Percentiles rank a stretch among this genome's conserved stretches.
Evolutionary conservation across 2,888 invertebrate genomes (phyloP).

Genomic region (Electrophaes corylata): DNA sequence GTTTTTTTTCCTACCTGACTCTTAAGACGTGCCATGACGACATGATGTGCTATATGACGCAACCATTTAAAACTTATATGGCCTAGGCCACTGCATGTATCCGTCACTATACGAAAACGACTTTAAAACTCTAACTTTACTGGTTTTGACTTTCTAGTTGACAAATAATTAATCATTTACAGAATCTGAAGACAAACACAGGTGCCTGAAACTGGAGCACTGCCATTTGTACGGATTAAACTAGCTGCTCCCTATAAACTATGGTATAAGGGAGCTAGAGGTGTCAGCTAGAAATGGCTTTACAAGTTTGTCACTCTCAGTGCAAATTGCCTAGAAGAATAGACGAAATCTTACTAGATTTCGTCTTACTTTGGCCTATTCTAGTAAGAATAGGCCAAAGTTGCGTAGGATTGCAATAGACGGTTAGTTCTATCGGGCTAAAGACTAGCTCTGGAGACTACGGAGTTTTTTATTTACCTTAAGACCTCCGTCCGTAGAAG

Average conservation of each 20-base stretch:
- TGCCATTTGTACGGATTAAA: constrained; percentile 25
- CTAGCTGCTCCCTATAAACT: constrained; percentile 24
- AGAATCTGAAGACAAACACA: constrained; percentile 16
- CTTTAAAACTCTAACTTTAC: neutral
- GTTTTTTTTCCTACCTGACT: no score
- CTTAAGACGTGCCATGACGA: no score
- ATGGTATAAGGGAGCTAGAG: constrained; percentile 18
- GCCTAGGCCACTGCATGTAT: no score
- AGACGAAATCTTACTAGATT: constrained; percentile 19
- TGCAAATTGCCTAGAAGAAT: neutral
- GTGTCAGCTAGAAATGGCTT: constrained; percentile 6
- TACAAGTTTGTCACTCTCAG: constrained; percentile 16
- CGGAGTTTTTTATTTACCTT: no score
- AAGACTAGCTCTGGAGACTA: no score
- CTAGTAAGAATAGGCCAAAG: no score
- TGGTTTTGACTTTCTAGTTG: neutral
- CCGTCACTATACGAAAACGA: neutral
- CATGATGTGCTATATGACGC: no score
- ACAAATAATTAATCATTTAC: constrained; percentile 6
- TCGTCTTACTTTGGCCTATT: no score
- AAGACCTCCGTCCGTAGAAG: no score
- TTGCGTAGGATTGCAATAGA: no score
- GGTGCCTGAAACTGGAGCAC: constrained; percentile 18
- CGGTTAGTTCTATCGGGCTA: no score
- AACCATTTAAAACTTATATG: no score